Percentiles rank a stretch among this genome's conserved stretches.
These are phyloP conservation scores for Odontamblyopus rebecca DNA, from an alignment of 2,797 vertebrate species.

Conservation along the genomic window DNA sequence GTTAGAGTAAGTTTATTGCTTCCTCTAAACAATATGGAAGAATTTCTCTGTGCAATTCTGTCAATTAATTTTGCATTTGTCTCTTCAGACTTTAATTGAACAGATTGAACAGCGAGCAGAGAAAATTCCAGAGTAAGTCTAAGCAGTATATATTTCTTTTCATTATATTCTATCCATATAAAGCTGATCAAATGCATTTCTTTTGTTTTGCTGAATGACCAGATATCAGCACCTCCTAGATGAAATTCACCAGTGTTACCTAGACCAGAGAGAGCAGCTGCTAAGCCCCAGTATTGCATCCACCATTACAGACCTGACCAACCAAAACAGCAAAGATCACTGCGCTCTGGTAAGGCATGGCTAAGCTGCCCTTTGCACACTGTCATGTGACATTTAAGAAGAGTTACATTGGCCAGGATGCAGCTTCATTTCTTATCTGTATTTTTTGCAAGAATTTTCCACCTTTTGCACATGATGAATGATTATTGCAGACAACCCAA, in stretches of 20 bases:
- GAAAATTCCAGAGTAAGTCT: slow-evolving; percentile 93
- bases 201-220: not conserved
- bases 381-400: slow-evolving; percentile 56
- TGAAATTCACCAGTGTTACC: slow-evolving; percentile 95
- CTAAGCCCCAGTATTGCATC: slow-evolving; percentile 91
- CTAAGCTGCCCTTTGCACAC: slow-evolving; percentile 47
- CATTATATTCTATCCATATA: not conserved
- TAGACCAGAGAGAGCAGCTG: slow-evolving; percentile 91
- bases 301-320: slow-evolving; percentile 94
- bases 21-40: not conserved
- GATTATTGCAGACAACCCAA: slow-evolving; percentile 7
- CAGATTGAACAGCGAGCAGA: slow-evolving; percentile 92
- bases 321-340: slow-evolving; percentile 94
- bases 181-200: slow-evolving; percentile 9
- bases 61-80: not conserved
- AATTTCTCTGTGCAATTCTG: slow-evolving; percentile 4
- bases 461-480: slow-evolving; percentile 49
- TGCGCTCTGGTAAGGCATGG: slow-evolving; percentile 89
- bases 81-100: slow-evolving; percentile 89
- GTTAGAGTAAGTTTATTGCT: slow-evolving; percentile 86
- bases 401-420: slow-evolving; percentile 26
- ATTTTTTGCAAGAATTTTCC: slow-evolving; percentile 31
- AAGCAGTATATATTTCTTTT: not conserved
- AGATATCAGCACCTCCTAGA: slow-evolving; percentile 93
- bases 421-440: slow-evolving; percentile 40